Conservation (phyloP, 2,888 invertebrate genomes). For the Griposia aprilina region DNA sequence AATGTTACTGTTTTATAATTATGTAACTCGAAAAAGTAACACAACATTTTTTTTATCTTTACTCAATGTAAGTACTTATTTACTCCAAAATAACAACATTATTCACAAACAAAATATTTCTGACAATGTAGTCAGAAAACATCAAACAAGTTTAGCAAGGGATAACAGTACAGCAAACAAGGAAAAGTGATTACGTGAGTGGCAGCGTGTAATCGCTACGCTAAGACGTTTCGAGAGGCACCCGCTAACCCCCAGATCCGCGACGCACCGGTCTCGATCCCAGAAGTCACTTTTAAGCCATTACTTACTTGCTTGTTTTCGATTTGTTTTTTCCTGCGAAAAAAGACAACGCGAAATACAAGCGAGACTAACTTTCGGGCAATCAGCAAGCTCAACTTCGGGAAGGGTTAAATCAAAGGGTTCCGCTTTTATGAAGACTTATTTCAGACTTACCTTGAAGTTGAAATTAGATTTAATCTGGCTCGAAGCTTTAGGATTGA, state of each 20-base stretch:
- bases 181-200: slow-evolving; percentile 74
- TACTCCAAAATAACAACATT: background rate
- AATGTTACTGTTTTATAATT: too few species aligned
- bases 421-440: slow-evolving; percentile 91
- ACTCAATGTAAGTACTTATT: background rate
- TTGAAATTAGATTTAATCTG: slow-evolving; percentile 91
- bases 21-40: background rate
- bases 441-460: slow-evolving; percentile 90
- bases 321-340: slow-evolving; percentile 87
- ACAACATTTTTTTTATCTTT: background rate
- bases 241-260: slow-evolving; percentile 68
- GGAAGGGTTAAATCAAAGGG: slow-evolving; percentile 90
- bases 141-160: slow-evolving; percentile 41
- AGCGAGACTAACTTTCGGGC: slow-evolving; percentile 88
- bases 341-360: slow-evolving; percentile 85
- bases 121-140: slow-evolving; percentile 29
- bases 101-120: background rate
- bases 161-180: slow-evolving; percentile 57
- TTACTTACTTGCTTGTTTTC: slow-evolving; percentile 89
- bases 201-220: slow-evolving; percentile 72
- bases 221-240: slow-evolving; percentile 71
- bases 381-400: slow-evolving; percentile 88
- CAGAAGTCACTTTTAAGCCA: slow-evolving; percentile 87
- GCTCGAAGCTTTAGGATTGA: slow-evolving; percentile 90
- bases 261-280: slow-evolving; percentile 75